These are phyloP conservation scores for Hylyphantes graminicola DNA, from an alignment of 1,140 invertebrate genomes.

Conservation along the genomic window DNA sequence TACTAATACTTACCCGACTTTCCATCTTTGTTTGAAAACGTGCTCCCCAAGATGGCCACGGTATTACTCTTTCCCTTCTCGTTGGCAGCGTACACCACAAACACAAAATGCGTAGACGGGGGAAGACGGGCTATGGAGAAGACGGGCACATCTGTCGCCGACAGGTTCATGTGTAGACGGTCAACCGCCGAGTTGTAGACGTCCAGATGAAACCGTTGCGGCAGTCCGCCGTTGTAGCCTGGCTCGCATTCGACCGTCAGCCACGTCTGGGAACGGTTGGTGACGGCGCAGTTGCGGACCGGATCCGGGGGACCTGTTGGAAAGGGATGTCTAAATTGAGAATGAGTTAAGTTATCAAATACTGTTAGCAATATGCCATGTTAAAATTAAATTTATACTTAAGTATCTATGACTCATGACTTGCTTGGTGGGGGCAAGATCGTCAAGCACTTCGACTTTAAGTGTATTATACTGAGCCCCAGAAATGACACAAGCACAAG, in stretches of 20 bases:
- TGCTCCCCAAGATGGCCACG: conserved; percentile 55
- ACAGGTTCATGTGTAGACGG: conserved; percentile 39
- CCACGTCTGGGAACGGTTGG: conserved; percentile 63
- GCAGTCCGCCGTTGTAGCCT: conserved; percentile 82
- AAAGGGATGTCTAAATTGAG: not conserved
- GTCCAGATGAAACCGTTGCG: conserved; percentile 84
- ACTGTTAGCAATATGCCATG: too few relatives aligned
- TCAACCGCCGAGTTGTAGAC: conserved; percentile 76
- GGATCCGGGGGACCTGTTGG: conserved; percentile 65
- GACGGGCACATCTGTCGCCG: conserved; percentile 12
- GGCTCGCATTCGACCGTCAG: conserved; percentile 80
- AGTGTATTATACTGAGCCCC: too few relatives aligned
- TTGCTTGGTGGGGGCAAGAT: too few relatives aligned
- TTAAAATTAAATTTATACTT: too few relatives aligned
- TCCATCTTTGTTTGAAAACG: not conserved
- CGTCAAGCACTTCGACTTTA: too few relatives aligned
- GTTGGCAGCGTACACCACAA: conserved; percentile 78
- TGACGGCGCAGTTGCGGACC: conserved; percentile 62
- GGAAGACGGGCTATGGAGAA: conserved; percentile 38
- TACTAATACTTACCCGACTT: conserved; percentile 20
- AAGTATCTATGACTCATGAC: too few relatives aligned
- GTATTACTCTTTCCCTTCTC: conserved; percentile 77
- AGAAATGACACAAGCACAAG: too few relatives aligned
- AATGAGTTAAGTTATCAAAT: too few relatives aligned
- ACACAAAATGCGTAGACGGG: conserved; percentile 58